Percentiles rank a stretch among this genome's conserved stretches.
Evolutionary conservation across 2,888 invertebrate species (phyloP).

Genomic region (Microctonus aethiopoides): DNA sequence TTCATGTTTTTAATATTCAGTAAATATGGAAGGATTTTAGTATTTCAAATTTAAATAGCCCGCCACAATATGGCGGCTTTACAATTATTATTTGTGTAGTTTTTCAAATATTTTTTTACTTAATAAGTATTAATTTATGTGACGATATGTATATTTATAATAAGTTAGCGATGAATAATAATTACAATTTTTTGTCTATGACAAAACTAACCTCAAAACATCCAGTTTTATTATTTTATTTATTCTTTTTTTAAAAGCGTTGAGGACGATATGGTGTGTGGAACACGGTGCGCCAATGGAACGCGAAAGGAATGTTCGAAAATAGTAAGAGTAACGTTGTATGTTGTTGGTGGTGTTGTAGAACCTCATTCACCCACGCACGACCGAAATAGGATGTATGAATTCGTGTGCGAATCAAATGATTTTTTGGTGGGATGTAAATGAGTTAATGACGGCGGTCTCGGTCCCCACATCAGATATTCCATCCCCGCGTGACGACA

Average conservation of each 20-base stretch:
- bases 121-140: neutral
- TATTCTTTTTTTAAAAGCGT: slow-evolving; percentile 36
- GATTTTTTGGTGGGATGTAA: slow-evolving; percentile 17
- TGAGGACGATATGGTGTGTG: slow-evolving; percentile 39
- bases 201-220: neutral
- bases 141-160: neutral
- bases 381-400: slow-evolving; percentile 52
- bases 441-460: slow-evolving; percentile 12
- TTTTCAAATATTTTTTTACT: neutral
- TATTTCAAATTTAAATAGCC: neutral
- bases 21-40: neutral
- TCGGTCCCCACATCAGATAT: neutral
- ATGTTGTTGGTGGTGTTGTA: slow-evolving; percentile 35
- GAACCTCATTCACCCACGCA: slow-evolving; percentile 60
- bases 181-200: neutral
- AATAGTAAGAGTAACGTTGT: slow-evolving; percentile 48
- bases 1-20: neutral
- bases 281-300: slow-evolving; percentile 39
- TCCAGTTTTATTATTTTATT: neutral
- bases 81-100: neutral
- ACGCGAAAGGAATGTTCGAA: slow-evolving; percentile 47
- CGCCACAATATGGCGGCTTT: neutral
- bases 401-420: slow-evolving; percentile 19
- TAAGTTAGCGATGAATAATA: neutral
- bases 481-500: slow-evolving; percentile 11